A percentile compares a stretch with the other conserved stretches of the same genome.
phyloP scores from a whole-genome alignment of 2,113 vertebrate genomes.

The Zosterops japonicus region DNA sequence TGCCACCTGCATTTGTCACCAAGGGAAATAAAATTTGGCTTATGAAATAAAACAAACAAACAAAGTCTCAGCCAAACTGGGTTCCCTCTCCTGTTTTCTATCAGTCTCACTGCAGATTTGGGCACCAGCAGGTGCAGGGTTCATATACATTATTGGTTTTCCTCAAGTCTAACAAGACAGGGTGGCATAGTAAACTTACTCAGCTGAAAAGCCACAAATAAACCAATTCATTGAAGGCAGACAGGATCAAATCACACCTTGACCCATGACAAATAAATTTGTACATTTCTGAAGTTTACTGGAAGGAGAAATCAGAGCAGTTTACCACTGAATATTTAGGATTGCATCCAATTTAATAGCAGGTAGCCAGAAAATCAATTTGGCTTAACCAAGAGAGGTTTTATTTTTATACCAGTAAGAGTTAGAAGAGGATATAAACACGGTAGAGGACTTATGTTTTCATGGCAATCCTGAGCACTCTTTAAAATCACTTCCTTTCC shows the following conservation, averaged over 20 bases:
- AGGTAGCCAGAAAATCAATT: neutral
- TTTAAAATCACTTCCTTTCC: conserved; percentile 27
- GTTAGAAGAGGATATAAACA: conserved; percentile 32
- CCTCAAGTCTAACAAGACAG: neutral
- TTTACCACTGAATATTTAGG: neutral
- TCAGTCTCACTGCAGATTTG: neutral
- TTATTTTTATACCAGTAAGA: neutral
- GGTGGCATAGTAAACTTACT: rapidly evolving
- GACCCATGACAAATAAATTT: neutral
- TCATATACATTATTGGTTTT: neutral
- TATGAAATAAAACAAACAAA: neutral
- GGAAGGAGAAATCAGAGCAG: neutral
- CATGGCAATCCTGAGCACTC: neutral
- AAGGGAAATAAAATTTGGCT: neutral
- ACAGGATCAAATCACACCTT: neutral
- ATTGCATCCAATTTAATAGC: conserved; percentile 19
- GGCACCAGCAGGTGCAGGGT: neutral
- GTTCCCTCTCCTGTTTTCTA: neutral
- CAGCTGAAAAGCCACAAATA: neutral
- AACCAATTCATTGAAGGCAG: neutral
- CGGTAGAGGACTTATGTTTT: conserved; percentile 24
- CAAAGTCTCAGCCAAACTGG: neutral
- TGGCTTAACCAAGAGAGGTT: neutral
- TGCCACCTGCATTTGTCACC: neutral
- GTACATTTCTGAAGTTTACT: neutral